Evolutionary conservation across 1,140 invertebrate species (phyloP).

Genomic region (Pseudobourletiella spinata): DNA sequence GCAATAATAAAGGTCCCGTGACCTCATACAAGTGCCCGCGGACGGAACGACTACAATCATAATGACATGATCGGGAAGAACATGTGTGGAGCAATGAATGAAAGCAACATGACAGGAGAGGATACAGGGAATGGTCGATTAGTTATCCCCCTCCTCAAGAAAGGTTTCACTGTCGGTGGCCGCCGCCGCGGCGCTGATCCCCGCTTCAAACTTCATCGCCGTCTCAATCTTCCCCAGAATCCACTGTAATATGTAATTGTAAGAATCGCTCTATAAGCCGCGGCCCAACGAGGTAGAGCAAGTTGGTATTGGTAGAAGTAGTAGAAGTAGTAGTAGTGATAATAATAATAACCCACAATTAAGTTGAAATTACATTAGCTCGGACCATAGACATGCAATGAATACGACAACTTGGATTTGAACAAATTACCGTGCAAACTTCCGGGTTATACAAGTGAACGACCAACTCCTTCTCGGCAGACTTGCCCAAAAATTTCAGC

Average conservation of each 20-base stretch:
- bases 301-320: not conserved
- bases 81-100: too few relatives aligned
- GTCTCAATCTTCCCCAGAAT: slow-evolving; percentile 33
- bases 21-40: too few relatives aligned
- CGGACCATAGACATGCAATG: slow-evolving; percentile 2
- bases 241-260: slow-evolving; percentile 35
- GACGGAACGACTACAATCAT: too few relatives aligned
- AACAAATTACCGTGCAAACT: slow-evolving; percentile 30
- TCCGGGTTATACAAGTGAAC: slow-evolving; percentile 33
- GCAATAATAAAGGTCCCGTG: too few relatives aligned
- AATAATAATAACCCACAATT: too few relatives aligned
- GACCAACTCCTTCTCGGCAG: slow-evolving; percentile 19
- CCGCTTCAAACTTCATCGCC: slow-evolving; percentile 30
- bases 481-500: slow-evolving; percentile 15
- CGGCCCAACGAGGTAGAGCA: not conserved
- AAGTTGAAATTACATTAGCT: too few relatives aligned
- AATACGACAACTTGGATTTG: too few relatives aligned
- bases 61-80: too few relatives aligned
- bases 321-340: not conserved
- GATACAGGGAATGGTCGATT: too few relatives aligned
- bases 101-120: too few relatives aligned
- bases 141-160: too few relatives aligned
- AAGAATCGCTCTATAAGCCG: slow-evolving; percentile 9
- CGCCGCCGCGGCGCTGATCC: slow-evolving; percentile 5
- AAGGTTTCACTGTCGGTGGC: too few relatives aligned